Evolutionary conservation across 2,113 vertebrate genomes (phyloP), one percentile per base, ranked within the genome.

Genomic region (Plotosus lineatus): DNA sequence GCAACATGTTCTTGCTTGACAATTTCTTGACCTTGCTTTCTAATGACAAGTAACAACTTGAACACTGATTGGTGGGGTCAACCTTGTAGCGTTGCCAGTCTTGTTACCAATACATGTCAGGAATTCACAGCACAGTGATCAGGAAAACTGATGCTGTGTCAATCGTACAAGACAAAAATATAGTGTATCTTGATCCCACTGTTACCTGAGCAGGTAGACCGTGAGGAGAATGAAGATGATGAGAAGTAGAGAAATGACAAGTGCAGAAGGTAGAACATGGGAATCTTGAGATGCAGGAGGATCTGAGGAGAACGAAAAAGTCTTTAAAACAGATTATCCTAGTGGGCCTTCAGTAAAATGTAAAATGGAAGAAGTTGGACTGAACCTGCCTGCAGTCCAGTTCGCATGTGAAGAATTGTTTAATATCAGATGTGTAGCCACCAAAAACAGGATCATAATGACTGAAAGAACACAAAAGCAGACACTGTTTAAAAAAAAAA

Each of bases 131-230:
- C n/a, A n/a, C n/a, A n/a, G n/a, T n/a, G n/a, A n/a, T n/a, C n/a
- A n/a, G n/a, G n/a, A n/a, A n/a, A n/a, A n/a, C n/a, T n/a, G n/a
- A n/a, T n/a, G n/a, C n/a, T n/a, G n/a, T n/a, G n/a, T n/a, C n/a
- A n/a, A n/a, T n/a, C n/a, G n/a, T n/a, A n/a, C n/a, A n/a, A n/a
- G n/a, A n/a, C n/a, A n/a, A n/a, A n/a, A n/a, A n/a, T n/a, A n/a
- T n/a, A n/a, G n/a, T n/a, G n/a, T n/a, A n/a, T n/a, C n/a, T n/a
- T n/a, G n/a, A n/a, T n/a, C n/a, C n/a, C n/a, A n/a, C n/a, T n/a
- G n/a, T 73, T 89, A 97, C 97, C 97, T 95, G 90, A 95, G 92
- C 83, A 94, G 95, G 90, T 96, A 98, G 82, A 93, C 94, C 5
- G 94, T 94, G 73, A 95, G 82, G 58, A 96, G 90, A 82, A 96